Evolutionary conservation across 2,888 invertebrate species (phyloP), one percentile per base, ranked within the genome.

Genomic region (Trilocha varians): DNA sequence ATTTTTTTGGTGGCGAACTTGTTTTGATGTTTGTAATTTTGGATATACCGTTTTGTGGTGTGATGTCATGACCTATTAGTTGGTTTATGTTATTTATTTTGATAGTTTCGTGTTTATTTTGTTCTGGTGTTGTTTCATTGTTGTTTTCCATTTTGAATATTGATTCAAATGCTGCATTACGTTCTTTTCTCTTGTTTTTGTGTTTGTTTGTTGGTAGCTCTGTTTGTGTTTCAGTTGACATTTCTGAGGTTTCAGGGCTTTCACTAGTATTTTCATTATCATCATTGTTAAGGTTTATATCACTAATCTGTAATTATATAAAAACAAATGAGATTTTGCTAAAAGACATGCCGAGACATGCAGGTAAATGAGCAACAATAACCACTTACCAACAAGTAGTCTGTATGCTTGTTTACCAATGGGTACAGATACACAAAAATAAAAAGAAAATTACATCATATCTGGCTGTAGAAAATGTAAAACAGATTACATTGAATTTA

Each of bases 121-220:
- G 50, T 32, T 51, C 13, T 13, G 40, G 15, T 44, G 43, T n/a
- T 25, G 17, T 17, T 48, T 32, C 32, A 37, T 32, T 36, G 18
- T 42, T 16, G 15, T 15, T 40, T 34, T 5, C 42, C 45, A 8
- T 44, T 36, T 52, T 51, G 14, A 69, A 44, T 11, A 74, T 54
- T 0, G 75, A 72, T 14, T 57, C 50, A 0, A 74, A n/a, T 2
- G 76, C 77, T 0, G 64, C 63, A 50, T 76, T 76, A 17, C 60
- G 53, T 9, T 53, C 49, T 33, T 53, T 57, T 35, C 55, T 62
- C 42, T 53, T 50, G 34, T 40, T 2, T 14, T 18, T 38, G 5
- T 5, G 25, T 32, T 16, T 38, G 6, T 38, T 33, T 9, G n/a
- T n/a, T n/a, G n/a, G n/a, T n/a, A n/a, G n/a, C n/a, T n/a, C n/a